A percentile compares a stretch with the other conserved stretches of the same genome.
Evolutionary conservation across 2,888 invertebrate genomes (phyloP).

Genomic region (Drosophila neoperkinsi): DNA sequence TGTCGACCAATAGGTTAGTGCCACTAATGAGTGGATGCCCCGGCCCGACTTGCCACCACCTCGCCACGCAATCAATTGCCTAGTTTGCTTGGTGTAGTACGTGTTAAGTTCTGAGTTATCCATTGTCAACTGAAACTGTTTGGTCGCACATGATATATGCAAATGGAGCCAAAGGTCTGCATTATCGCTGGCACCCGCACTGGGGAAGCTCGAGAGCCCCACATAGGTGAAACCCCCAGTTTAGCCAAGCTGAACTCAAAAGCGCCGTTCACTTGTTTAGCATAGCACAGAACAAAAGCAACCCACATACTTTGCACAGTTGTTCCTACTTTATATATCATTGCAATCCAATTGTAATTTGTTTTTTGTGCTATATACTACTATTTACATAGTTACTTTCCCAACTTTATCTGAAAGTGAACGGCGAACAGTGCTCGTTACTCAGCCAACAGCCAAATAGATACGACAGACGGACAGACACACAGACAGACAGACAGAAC

Average conservation of each 20-base stretch:
- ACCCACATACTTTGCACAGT: constrained; percentile 59
- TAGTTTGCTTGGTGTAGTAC: constrained; percentile 26
- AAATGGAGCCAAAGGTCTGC: constrained; percentile 54
- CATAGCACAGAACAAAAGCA: constrained; percentile 60
- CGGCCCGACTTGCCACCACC: not conserved
- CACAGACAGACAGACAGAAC: constrained; percentile 10
- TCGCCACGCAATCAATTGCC: constrained; percentile 14
- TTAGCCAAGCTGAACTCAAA: constrained; percentile 43
- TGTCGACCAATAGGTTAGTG: constrained; percentile 8
- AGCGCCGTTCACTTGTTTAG: constrained; percentile 34
- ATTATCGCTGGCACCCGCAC: constrained; percentile 40
- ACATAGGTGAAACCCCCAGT: constrained; percentile 42
- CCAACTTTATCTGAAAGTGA: constrained; percentile 78
- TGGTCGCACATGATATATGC: constrained; percentile 61
- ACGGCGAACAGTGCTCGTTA: constrained; percentile 62
- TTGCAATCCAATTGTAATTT: constrained; percentile 79
- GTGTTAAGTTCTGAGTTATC: constrained; percentile 44
- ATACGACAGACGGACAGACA: constrained; percentile 16
- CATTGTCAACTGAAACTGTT: constrained; percentile 49
- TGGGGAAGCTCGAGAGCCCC: constrained; percentile 6
- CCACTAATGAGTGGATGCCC: constrained; percentile 57
- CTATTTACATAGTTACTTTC: constrained; percentile 66
- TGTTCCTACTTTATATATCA: constrained; percentile 56
- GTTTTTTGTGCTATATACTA: constrained; percentile 43
- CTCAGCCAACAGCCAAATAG: constrained; percentile 41